Evolutionary conservation across 2,113 vertebrate genomes (phyloP).

Genomic region (Serinus canaria): DNA sequence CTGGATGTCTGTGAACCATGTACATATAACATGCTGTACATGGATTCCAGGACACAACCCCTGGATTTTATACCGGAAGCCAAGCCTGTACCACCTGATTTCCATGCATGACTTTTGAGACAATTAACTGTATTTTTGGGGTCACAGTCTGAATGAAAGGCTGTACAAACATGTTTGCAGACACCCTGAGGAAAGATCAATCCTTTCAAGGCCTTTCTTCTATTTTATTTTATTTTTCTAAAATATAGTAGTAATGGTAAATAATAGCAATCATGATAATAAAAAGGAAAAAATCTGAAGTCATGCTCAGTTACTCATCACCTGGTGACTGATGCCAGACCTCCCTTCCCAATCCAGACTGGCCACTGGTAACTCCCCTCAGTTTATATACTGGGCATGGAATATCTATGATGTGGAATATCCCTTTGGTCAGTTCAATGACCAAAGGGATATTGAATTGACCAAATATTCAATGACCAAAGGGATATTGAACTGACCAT

Average conservation of each 20-base stretch:
- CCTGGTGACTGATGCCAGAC: neutral
- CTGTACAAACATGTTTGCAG: neutral
- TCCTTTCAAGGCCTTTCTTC: neutral
- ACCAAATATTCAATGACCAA: too few relatives aligned
- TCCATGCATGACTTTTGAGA: neutral
- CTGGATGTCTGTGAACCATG: neutral
- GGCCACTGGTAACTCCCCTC: too few relatives aligned
- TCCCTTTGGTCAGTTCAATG: neutral
- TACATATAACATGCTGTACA: neutral
- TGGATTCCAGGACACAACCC: neutral
- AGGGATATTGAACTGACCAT: too few relatives aligned
- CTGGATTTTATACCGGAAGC: neutral
- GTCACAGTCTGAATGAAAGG: neutral
- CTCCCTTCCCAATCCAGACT: neutral
- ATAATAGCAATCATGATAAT: neutral
- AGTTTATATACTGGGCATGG: neutral
- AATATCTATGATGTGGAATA: neutral
- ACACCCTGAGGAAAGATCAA: neutral
- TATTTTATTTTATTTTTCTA: neutral
- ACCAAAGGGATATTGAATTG: too few relatives aligned
- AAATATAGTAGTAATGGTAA: neutral
- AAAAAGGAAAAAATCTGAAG: neutral
- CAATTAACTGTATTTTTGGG: neutral
- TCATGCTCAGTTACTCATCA: neutral
- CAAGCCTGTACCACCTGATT: neutral